Evolutionary conservation across 2,797 vertebrate species (phyloP).

Genomic region (Gouania willdenowi): DNA sequence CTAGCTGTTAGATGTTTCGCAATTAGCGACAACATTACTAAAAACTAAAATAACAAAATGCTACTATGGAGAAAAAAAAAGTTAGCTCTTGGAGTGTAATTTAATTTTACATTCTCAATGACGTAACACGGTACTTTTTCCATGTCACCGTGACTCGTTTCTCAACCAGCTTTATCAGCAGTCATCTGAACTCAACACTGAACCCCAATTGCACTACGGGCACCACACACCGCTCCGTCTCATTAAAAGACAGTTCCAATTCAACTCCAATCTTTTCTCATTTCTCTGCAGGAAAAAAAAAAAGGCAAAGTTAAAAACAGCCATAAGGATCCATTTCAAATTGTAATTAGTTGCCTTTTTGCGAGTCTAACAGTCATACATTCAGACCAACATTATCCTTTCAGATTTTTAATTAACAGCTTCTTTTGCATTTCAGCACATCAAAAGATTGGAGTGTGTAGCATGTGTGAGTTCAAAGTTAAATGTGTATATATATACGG

Average conservation of each 20-base stretch:
- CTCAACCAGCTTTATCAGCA: slow-evolving; percentile 10
- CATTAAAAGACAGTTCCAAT: slow-evolving; percentile 48
- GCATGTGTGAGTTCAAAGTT: slow-evolving; percentile 13
- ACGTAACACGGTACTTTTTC: too few species aligned
- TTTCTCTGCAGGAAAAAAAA: slow-evolving; percentile 50
- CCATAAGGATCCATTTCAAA: slow-evolving; percentile 67
- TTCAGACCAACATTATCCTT: slow-evolving; percentile 72
- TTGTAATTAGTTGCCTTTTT: slow-evolving; percentile 78
- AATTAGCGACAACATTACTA: too few species aligned
- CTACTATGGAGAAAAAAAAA: too few species aligned
- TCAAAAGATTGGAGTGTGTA: slow-evolving; percentile 61
- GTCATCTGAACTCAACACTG: slow-evolving; percentile 24
- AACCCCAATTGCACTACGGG: slow-evolving; percentile 30
- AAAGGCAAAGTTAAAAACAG: slow-evolving; percentile 52
- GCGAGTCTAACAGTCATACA: slow-evolving; percentile 66
- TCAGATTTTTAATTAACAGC: slow-evolving; percentile 79
- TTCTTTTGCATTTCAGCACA: slow-evolving; percentile 71
- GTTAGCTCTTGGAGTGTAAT: too few species aligned
- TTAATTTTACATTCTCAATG: too few species aligned
- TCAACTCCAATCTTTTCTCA: slow-evolving; percentile 55
- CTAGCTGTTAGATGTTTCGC: too few species aligned
- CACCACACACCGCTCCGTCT: slow-evolving; percentile 46
- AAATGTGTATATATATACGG: slow-evolving; percentile 25
- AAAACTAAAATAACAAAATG: too few species aligned
- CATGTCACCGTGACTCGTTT: too few species aligned